Conservation (phyloP, 2,797 vertebrate genomes). For the Avahi laniger region DNA sequence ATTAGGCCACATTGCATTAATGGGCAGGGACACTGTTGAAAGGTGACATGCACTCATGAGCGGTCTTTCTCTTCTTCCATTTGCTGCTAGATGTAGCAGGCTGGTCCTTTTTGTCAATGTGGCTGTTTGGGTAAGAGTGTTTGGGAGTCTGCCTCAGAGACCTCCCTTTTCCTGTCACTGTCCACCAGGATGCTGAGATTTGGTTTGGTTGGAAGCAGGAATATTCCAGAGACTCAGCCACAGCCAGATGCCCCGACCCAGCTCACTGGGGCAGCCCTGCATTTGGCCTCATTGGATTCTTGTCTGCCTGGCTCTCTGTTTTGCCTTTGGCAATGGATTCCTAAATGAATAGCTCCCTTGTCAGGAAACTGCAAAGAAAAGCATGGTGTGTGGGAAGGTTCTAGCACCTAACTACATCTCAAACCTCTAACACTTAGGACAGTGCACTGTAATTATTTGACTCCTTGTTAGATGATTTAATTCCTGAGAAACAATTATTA, state of each 20-base stretch:
- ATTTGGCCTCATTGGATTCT: not conserved
- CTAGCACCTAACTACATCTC: not conserved
- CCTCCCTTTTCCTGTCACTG: not conserved
- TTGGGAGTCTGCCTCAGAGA: not conserved
- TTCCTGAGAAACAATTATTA: not conserved
- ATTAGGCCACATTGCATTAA: not conserved
- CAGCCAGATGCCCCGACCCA: not conserved
- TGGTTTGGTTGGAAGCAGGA: not conserved
- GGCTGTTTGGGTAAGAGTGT: not conserved
- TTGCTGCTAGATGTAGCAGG: not conserved
- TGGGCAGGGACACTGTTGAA: not conserved
- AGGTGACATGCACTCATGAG: not conserved
- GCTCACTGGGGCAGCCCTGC: not conserved
- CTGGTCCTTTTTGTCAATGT: not conserved
- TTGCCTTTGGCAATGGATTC: not conserved
- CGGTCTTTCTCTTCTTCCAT: not conserved
- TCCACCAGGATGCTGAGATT: not conserved
- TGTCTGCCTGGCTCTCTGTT: not conserved
- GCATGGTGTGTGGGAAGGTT: not conserved
- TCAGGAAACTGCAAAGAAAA: not conserved
- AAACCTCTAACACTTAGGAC: not conserved
- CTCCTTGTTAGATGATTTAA: not conserved
- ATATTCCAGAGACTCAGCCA: not conserved
- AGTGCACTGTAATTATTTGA: not conserved
- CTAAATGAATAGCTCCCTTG: not conserved